Base-by-base conservation (phyloP, 2,888 invertebrate genomes). In the Lycia hirtaria region DNA sequence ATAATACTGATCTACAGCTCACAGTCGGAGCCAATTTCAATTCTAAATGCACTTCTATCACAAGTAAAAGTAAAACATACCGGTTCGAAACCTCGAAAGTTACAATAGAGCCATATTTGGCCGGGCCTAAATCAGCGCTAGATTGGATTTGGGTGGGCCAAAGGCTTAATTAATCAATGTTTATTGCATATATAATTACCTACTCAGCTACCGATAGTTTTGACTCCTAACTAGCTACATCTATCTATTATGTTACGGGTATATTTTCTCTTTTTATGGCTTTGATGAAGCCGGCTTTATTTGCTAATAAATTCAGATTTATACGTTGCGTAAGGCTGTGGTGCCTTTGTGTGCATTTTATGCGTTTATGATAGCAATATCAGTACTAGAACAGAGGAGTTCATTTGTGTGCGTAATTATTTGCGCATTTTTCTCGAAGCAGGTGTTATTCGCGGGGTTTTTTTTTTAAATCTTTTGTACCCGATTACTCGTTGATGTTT, bases 61-160 rank as follows among this genome's bases (percentile, higher is more conserved):
- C 76, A 64, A 71, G 75, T 76, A 79, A 80, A 80, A 83, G 76
- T 76, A 68, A 22, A 72, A 71, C 22, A 68, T 71, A 72, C 71
- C 65, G 64, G 67, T 50, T 69, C 60, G 57, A 73, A 76, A 76
- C 72, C 70, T 75, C 56, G 75, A 75, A 73, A 73, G 76, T 71
- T 71, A 61, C 62, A 56, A 45, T 51, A 56, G 60, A 51, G 53
- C 65, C 71, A 48, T 72, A 72, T 80, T 78, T 70, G 72, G 76
- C 62, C 48, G 62, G 60, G 56, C 51, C 65, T 56, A 56, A 60
- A 62, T 60, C 52, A 43, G 32, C 56, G 40, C 44, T 41, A 57
- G 69, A 71, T 75, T 71, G 68, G 65, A 66, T 71, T 73, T 71
- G 71, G 68, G 66, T 72, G 58, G 58, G 56, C 51, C 38, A 10